Evolutionary conservation across 2,113 vertebrate genomes (phyloP).

Genomic region (Ammospiza caudacuta): DNA sequence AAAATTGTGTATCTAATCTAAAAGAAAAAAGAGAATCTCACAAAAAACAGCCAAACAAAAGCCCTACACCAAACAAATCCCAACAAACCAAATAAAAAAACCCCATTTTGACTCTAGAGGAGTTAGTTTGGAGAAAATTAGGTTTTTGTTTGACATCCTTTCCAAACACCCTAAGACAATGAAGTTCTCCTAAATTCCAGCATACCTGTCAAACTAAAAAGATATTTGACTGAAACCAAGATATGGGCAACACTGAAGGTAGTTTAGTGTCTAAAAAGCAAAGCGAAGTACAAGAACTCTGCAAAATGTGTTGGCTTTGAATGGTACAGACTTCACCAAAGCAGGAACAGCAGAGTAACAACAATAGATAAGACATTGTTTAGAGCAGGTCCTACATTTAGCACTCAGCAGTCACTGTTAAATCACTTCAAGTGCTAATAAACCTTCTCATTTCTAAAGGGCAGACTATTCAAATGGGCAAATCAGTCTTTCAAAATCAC

Average conservation of each 20-base stretch:
- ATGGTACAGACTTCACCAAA: background rate
- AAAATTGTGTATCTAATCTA: background rate
- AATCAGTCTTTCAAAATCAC: background rate
- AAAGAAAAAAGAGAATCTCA: background rate
- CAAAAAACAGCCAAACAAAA: background rate
- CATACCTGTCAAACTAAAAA: background rate
- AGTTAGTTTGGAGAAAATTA: background rate
- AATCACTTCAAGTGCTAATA: background rate
- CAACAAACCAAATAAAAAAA: background rate
- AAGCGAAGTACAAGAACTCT: background rate
- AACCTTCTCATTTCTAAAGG: background rate
- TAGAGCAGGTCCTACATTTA: background rate
- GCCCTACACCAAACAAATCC: background rate
- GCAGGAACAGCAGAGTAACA: background rate
- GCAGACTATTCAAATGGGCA: background rate
- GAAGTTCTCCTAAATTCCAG: background rate
- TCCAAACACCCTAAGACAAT: background rate
- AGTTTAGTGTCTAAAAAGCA: background rate
- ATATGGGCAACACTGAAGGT: background rate
- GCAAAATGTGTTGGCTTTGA: background rate
- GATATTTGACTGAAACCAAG: background rate
- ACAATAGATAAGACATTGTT: accelerated
- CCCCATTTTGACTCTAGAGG: background rate
- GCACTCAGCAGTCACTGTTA: background rate
- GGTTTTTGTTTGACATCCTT: background rate